Evolutionary conservation across 2,113 vertebrate species (phyloP), one percentile per base, ranked within the genome.

Genomic region (Melanerpes formicivorus): DNA sequence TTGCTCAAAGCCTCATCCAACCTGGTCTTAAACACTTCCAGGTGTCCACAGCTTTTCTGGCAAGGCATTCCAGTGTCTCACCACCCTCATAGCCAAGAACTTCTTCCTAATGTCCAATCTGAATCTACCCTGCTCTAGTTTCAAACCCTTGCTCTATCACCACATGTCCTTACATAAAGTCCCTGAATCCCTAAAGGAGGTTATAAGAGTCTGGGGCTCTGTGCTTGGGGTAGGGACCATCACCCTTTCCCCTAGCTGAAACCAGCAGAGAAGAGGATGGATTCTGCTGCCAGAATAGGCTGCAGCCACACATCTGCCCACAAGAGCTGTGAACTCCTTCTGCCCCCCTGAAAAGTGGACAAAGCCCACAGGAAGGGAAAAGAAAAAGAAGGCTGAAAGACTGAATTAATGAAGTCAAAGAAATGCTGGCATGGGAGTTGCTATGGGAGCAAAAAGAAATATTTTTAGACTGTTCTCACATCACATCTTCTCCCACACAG

Each of bases 401-500:
- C 60, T 50, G 44, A 85, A 82, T 69, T 90, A 91, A 83, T 0
- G 0, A 83, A 88, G 90, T 91, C 79, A 89, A 54, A 92, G 66
- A 46, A 62, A 58, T 90, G 59, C 55, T 90, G 87, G 80, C 65
- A 87, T 84, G 73, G n/a, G 17, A 93, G 94, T 94, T 95, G 94
- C 95, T 85, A 94, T 96, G 94, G 96, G 91, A 96, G 91, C 95
- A 90, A 85, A 83, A 83, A 77, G 78, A 89, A 90, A 83, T 96
- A 95, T 94, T 95, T 95, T 96, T 94, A 89, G 92, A 77, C 78
- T 77, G 85, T 85, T 95, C 95, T 94, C 92, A 89, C 79, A 91
- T 96, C 94, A 93, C 72, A 58, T 89, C 66, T 82, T 93, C 91
- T 96, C 89, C 95, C 91, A 89, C 95, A 94, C 91, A 95, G 94